These are phyloP conservation scores for Cairina moschata DNA, from an alignment of 2,113 vertebrate genomes.

Conservation along the genomic window DNA sequence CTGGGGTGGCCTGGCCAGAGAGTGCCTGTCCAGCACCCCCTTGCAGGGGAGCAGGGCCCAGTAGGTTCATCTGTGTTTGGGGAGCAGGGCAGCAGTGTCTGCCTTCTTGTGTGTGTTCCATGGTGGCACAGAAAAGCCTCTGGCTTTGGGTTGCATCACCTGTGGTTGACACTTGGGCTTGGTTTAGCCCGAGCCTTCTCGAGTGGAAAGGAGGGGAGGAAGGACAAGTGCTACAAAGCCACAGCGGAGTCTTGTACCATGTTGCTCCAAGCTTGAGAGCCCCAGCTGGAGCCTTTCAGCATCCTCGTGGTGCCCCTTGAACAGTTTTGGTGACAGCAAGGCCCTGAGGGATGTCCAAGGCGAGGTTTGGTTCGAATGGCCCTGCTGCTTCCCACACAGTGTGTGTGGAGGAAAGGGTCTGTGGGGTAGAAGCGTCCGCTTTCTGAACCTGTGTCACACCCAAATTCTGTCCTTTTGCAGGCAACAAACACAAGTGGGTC, in stretches of 20 bases:
- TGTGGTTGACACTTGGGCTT: accelerated
- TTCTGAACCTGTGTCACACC: conserved; percentile 14
- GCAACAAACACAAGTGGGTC: conserved; percentile 98
- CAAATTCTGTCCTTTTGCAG: conserved; percentile 74
- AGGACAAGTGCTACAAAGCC: neutral
- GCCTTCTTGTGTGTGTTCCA: accelerated
- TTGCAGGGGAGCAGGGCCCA: neutral
- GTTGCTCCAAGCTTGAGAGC: neutral
- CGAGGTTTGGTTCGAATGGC: neutral
- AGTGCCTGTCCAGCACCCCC: no score
- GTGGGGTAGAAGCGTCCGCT: accelerated
- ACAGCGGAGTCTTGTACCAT: neutral
- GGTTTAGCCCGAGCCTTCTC: neutral
- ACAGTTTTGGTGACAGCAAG: neutral
- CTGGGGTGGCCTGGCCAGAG: neutral
- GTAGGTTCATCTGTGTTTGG: neutral
- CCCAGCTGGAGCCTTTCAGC: neutral
- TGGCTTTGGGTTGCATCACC: neutral
- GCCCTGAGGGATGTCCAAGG: neutral
- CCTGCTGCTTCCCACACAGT: neutral
- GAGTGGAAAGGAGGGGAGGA: neutral
- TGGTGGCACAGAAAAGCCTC: neutral
- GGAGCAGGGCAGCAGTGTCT: neutral
- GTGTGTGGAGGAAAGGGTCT: neutral
- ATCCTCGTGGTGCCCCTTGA: neutral